Base-by-base conservation (phyloP, 2,113 vertebrate species). In the Sphaerodactylus townsendi region DNA sequence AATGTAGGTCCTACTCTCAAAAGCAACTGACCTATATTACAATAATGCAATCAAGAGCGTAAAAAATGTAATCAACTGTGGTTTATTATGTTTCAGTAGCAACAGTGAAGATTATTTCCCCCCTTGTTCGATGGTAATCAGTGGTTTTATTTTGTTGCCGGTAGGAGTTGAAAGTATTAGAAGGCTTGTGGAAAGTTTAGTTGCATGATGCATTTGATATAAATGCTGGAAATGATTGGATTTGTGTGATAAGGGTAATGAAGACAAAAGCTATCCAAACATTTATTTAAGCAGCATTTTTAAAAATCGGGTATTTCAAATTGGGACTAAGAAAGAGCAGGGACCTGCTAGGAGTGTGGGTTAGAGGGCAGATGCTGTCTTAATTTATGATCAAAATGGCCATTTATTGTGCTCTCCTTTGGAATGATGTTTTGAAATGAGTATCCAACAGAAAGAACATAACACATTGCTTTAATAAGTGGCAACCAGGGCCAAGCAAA, bases 381-480 rank as follows among this genome's bases (percentile, higher is more conserved):
- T 48, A 77, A 90, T 70, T 87, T 77, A 76, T 8, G 66, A 28
- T 82, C 74, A 72, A 21, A 88, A 71, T 62, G 82, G 48, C n/a
- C 68, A 72, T 77, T 77, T 86, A 15, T 76, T 91, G 65, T 88
- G 85, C 21, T 28, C 6, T 89, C 77, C 75, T 4, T 17, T 78
- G 72, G 78, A 83, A 87, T 76, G 19, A 68, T 3, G 80, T 15
- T 85, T 76, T 68, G 70, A 68, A 82, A 11, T 10, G 2, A 81
- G 81, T 39, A 75, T 50, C 74, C 59, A 77, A n/a, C 11, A 74
- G 53, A 77, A 84, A 86, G 33, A 17, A 83, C 41, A 84, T 9
- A 39, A 28, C 79, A 85, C 56, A 78, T 66, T 79, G 30, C 82
- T 33, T 53, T 84, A 77, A 21, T 33, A 53, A n/a, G 62, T 65